Percentiles rank a stretch among this genome's conserved stretches.
Conservation (phyloP, 2,888 invertebrate species). For the Plagiodera versicolora region DNA sequence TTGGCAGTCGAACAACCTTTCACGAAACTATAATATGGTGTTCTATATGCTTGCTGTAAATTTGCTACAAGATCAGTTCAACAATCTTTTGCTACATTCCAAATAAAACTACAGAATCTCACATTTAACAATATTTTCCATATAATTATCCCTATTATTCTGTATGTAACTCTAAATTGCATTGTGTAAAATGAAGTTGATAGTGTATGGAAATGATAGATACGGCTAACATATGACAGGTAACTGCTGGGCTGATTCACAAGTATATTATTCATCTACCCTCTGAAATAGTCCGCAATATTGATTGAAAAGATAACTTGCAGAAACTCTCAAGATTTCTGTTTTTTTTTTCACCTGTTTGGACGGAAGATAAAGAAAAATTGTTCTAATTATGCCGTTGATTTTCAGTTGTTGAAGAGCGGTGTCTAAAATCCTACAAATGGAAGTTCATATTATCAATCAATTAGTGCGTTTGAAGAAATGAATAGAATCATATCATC, state of each 20-base stretch:
- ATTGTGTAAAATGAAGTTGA: conserved; percentile 34
- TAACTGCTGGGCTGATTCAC: conserved; percentile 47
- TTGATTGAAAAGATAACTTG: background rate
- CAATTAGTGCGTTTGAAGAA: background rate
- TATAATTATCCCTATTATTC: conserved; percentile 36
- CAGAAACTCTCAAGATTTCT: background rate
- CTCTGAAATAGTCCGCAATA: background rate
- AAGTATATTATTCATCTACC: conserved; percentile 32
- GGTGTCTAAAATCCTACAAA: background rate
- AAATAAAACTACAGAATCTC: conserved; percentile 52
- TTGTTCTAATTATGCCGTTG: background rate
- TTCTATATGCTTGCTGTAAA: conserved; percentile 37
- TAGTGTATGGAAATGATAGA: conserved; percentile 22
- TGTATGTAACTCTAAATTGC: conserved; percentile 45
- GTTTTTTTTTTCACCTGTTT: background rate
- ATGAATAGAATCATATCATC: background rate
- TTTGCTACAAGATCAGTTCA: conserved; percentile 45
- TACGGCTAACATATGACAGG: conserved; percentile 39
- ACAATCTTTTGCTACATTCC: conserved; percentile 48
- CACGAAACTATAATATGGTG: conserved; percentile 48
- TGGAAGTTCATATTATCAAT: background rate
- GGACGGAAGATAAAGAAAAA: background rate
- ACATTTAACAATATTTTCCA: conserved; percentile 51
- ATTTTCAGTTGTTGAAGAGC: background rate
- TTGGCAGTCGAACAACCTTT: conserved; percentile 53